These are phyloP conservation scores for Eubucco bourcierii DNA, from an alignment of 2,113 vertebrate species.

Conservation along the genomic window DNA sequence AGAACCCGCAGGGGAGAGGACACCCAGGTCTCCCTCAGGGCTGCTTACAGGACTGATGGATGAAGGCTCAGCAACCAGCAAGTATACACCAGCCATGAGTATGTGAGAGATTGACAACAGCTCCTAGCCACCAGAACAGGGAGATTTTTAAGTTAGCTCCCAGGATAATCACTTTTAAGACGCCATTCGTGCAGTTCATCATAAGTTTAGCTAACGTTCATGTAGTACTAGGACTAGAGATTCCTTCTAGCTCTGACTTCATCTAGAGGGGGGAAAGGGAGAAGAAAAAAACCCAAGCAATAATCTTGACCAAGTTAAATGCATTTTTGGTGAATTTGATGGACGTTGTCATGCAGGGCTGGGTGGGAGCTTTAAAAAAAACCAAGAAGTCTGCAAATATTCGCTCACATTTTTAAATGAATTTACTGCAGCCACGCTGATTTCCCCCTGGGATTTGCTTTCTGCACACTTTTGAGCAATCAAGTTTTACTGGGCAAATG, in stretches of 20 bases:
- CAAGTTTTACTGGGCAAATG: conserved; percentile 68
- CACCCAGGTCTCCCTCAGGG: neutral
- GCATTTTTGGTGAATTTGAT: neutral
- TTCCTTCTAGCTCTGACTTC: neutral
- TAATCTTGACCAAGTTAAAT: neutral
- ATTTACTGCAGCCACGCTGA: conserved; percentile 53
- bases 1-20: rapidly evolving
- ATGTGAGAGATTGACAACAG: neutral
- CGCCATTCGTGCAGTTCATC: neutral
- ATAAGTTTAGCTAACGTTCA: neutral
- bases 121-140: neutral
- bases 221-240: neutral
- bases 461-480: conserved; percentile 69
- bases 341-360: rapidly evolving
- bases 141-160: neutral
- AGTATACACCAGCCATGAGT: neutral
- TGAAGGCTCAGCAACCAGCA: neutral
- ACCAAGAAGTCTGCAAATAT: conserved; percentile 32
- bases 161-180: neutral
- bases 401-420: conserved; percentile 63
- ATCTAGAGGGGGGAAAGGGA: neutral
- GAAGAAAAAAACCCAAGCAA: neutral
- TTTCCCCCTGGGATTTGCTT: conserved; percentile 57
- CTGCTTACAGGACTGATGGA: neutral
- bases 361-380: neutral